Base-by-base conservation (phyloP, 2,888 invertebrate genomes). In the Amorpha juglandis region DNA sequence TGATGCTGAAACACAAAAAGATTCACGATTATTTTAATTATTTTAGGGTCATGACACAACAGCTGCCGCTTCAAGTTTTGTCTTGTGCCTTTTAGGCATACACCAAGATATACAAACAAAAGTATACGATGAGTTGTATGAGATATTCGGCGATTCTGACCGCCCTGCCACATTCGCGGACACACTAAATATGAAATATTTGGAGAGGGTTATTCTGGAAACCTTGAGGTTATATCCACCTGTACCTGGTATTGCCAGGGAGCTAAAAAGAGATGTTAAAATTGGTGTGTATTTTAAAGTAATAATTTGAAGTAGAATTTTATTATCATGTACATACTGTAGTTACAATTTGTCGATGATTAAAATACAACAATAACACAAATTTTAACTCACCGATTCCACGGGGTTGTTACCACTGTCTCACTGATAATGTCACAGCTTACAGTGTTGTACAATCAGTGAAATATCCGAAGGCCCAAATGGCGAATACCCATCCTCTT, bases 1-100 rank as follows among this genome's bases (percentile, higher is more conserved):
- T 16, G 11, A 4, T 16, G 7, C 16, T 16, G 12, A 55, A 35
- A 16, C 19, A 33, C 27, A 63, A 19, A 19, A 0, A 9, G 6
- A n/a, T 14, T 27, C 3, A n/a, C 45, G 14, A 8, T 27, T 51
- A n/a, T 21, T 7, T 27, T 7, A 48, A 48, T 42, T 65, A 47
- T 63, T 71, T 47, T 63, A 93, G 93, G 94, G 94, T 14, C 94
- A 94, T 70, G 94, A 94, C 69, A 94, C 93, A 0, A 93, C 91
- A 0, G 92, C 93, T 11, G 97, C 98, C 45, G 98, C 97, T 0
- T 97, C 98, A 71, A 97, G 97, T 83, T 98, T 98, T 94, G 96
- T 97, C 69, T 92, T 98, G 7, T 97, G 97, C 74, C 93, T 98
- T 78, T 95, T 98, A 81, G 98, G 97, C 6, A 94, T 96, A 53